Conservation (phyloP, 2,797 vertebrate species). For the Esox lucius region DNA sequence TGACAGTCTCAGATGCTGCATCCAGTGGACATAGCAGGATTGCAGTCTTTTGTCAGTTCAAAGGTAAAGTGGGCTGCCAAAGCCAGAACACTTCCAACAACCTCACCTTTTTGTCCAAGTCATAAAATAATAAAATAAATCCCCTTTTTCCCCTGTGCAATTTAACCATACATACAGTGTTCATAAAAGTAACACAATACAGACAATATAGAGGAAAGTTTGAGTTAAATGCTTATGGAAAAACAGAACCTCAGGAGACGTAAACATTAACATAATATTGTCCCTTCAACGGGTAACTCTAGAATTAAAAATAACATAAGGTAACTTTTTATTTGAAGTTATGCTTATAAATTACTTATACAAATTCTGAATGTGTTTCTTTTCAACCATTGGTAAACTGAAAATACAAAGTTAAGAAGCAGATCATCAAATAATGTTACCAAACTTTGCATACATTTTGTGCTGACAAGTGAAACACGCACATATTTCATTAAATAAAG, state of each 20-base stretch:
- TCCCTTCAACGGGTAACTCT: background rate
- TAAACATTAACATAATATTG: constrained; percentile 13
- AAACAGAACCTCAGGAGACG: constrained; percentile 22
- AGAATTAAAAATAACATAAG: background rate
- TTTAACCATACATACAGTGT: constrained; percentile 28
- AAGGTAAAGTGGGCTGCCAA: constrained; percentile 12
- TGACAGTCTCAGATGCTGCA: constrained; percentile 13
- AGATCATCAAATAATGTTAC: background rate
- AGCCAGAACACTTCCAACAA: background rate
- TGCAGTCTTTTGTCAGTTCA: constrained; percentile 23
- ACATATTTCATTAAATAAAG: constrained; percentile 40
- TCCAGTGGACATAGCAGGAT: constrained; percentile 1
- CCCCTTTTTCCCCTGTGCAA: background rate
- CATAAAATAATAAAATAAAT: constrained; percentile 18
- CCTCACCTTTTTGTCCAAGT: constrained; percentile 2
- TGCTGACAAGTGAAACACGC: constrained; percentile 28
- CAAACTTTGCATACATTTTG: constrained; percentile 2
- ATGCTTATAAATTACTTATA: background rate
- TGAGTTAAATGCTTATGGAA: constrained; percentile 26
- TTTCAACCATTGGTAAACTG: background rate
- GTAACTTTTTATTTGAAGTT: background rate
- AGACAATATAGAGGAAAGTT: constrained; percentile 14
- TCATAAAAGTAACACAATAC: constrained; percentile 20
- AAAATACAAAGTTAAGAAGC: background rate
- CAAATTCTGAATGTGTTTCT: background rate